Percentiles rank a stretch among this genome's conserved stretches.
phyloP scores from a whole-genome alignment of 2,888 invertebrate genomes.

The Protodeltote pygarga region DNA sequence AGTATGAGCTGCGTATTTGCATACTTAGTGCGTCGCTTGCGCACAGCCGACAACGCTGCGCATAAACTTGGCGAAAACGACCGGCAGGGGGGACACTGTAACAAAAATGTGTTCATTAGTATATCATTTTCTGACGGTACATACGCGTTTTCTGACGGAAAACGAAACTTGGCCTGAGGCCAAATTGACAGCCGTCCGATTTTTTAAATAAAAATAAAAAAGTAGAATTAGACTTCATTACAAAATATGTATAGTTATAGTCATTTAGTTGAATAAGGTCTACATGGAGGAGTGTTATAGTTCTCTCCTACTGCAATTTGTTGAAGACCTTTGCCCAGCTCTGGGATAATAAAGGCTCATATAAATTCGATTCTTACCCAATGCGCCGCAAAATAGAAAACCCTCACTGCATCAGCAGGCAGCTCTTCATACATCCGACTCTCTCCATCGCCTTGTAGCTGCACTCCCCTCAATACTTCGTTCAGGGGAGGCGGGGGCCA shows the following conservation, averaged over 20 bases:
- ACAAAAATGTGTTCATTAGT: neutral
- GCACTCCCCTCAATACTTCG: slow-evolving; percentile 85
- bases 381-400: slow-evolving; percentile 95
- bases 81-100: slow-evolving; percentile 94
- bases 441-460: slow-evolving; percentile 69
- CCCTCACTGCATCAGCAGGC: slow-evolving; percentile 88
- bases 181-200: too few species aligned
- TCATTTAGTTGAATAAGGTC: too few species aligned
- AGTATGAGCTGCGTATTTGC: slow-evolving; percentile 92
- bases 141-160: too few species aligned
- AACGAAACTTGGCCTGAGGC: too few species aligned
- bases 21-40: slow-evolving; percentile 88
- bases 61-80: slow-evolving; percentile 93
- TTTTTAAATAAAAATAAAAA: too few species aligned
- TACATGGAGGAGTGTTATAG: too few species aligned
- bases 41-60: slow-evolving; percentile 90
- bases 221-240: too few species aligned
- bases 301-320: neutral
- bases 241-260: too few species aligned
- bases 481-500: slow-evolving; percentile 91
- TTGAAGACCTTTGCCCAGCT: neutral
- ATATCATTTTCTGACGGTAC: too few species aligned
- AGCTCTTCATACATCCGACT: slow-evolving; percentile 86
- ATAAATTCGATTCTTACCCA: slow-evolving; percentile 89
- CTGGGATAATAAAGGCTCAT: neutral